phyloP scores from a whole-genome alignment of 2,113 vertebrate species.

The Pedionomus torquatus region DNA sequence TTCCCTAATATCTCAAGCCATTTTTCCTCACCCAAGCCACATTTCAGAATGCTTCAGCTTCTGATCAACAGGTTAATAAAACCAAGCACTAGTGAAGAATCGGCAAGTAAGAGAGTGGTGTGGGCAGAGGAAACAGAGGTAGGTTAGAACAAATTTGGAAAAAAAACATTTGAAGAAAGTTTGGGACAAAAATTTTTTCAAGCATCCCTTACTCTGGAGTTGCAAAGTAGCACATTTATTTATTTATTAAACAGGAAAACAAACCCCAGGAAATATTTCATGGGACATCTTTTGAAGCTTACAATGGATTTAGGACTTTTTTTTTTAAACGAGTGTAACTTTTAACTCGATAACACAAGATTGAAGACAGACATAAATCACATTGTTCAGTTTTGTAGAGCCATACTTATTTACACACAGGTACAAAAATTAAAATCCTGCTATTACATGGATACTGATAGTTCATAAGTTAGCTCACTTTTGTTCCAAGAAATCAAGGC shows the following conservation, averaged over 20 bases:
- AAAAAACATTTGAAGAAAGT: neutral
- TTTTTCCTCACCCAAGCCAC: neutral
- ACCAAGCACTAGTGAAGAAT: neutral
- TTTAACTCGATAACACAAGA: neutral
- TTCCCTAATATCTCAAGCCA: neutral
- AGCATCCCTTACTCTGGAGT: neutral
- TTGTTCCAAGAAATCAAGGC: neutral
- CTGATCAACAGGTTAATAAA: neutral
- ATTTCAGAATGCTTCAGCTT: neutral
- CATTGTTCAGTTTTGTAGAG: neutral
- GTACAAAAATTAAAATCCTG: neutral
- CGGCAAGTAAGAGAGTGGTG: neutral
- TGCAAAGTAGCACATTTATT: neutral
- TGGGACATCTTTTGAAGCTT: neutral
- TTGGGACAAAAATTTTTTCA: neutral
- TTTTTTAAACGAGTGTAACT: neutral
- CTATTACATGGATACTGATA: neutral
- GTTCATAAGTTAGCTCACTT: neutral
- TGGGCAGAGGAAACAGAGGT: neutral
- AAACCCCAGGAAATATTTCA: neutral
- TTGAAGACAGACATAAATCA: neutral
- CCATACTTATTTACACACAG: neutral
- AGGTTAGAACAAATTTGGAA: neutral
- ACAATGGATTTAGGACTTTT: neutral
- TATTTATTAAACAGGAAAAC: neutral